Evolutionary conservation across 2,888 invertebrate genomes (phyloP), one percentile per base, ranked within the genome.

Genomic region (Nowickia ferox): DNA sequence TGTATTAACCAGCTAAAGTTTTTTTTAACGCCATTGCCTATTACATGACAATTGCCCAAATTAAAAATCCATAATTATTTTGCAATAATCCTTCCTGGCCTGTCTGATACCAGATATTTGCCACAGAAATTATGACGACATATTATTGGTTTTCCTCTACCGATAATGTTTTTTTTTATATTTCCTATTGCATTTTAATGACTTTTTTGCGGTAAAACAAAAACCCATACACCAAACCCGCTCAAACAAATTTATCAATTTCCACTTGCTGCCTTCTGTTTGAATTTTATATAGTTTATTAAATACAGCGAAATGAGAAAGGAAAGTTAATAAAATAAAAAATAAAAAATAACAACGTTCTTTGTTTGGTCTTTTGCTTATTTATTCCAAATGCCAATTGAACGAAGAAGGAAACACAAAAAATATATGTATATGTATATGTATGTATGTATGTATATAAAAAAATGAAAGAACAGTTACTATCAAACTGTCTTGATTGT

Each of bases 371-470:
- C 17, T 48, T 46, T 81, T 78, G 59, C 38, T 77, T 77, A 77
- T 59, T 78, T 66, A 77, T 59, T 78, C 72, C 66, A 78, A 74
- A 84, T 84, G 77, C 77, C 77, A 84, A 74, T 84, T 77, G 77
- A 51, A 72, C 66, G 72, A 51, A 72, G 66, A 74, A 72, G 82
- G 53, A 78, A 75, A 59, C 17, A 72, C n/a, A 59, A 78, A 65
- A 68, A 77, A 40, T 65, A 55, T 55, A 46, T 30, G 53, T 3
- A 61, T n/a, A n/a, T n/a, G n/a, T n/a, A n/a, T n/a, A n/a, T n/a
- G n/a, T n/a, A n/a, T n/a, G n/a, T n/a, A n/a, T n/a, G n/a, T n/a
- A n/a, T n/a, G n/a, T n/a, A n/a, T n/a, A n/a, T 57, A 55, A 30
- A 65, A 30, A 48, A 38, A 65, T 46, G 10, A 72, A 72, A 84